These are phyloP conservation scores for Muscina levida DNA, from an alignment of 2,888 invertebrate genomes.

Conservation along the genomic window DNA sequence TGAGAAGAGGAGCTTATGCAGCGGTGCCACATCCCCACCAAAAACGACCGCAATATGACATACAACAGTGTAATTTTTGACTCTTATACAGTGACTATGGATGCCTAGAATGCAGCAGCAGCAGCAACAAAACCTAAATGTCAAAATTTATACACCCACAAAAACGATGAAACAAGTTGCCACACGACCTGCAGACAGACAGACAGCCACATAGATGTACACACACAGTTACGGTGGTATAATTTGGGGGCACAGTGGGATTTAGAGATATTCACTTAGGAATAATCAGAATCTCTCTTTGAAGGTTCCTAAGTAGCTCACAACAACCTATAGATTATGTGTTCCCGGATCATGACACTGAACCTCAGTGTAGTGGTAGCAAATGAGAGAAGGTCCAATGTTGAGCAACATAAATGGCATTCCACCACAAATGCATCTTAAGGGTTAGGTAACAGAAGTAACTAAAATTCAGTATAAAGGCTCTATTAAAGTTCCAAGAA, in stretches of 20 bases:
- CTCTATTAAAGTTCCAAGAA: too few species aligned
- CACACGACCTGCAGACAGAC: not conserved
- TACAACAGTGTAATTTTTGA: constrained; percentile 43
- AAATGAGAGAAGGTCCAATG: too few species aligned
- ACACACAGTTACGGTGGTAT: not conserved
- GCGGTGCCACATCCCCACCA: constrained; percentile 22
- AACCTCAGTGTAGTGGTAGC: too few species aligned
- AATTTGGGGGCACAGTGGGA: not conserved
- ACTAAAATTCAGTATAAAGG: too few species aligned
- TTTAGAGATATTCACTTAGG: not conserved
- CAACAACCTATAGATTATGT: too few species aligned
- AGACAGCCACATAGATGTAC: constrained; percentile 17
- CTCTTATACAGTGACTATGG: not conserved
- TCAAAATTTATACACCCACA: constrained; percentile 30
- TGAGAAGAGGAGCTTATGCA: not conserved
- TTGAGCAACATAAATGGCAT: too few species aligned
- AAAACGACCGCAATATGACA: constrained; percentile 57
- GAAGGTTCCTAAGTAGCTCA: too few species aligned
- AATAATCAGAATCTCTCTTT: too few species aligned
- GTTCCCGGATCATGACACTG: too few species aligned
- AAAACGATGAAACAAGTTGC: constrained; percentile 15
- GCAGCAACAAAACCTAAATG: constrained; percentile 14
- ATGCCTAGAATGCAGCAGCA: not conserved
- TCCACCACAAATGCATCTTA: too few species aligned
- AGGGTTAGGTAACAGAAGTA: too few species aligned